phyloP scores from a whole-genome alignment of 2,113 vertebrate genomes.

The Phasianus colchicus region DNA sequence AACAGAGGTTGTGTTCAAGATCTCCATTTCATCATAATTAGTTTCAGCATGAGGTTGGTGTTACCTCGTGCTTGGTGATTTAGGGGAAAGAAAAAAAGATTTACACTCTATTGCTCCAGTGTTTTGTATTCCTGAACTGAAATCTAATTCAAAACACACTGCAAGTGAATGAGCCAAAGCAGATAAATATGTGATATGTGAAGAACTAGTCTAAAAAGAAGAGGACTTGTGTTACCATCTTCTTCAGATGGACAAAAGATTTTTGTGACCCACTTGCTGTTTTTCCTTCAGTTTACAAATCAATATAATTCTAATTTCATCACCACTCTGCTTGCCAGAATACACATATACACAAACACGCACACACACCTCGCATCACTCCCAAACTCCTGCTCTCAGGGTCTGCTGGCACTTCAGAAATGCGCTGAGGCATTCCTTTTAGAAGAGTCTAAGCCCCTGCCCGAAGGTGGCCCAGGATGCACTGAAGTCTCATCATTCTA shows the following conservation, averaged over 20 bases:
- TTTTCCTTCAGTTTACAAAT: background rate
- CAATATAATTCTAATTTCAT: background rate
- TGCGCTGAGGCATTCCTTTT: background rate
- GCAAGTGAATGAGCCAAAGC: background rate
- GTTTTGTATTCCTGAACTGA: background rate
- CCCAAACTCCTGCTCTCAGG: background rate
- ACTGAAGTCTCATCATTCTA: no score
- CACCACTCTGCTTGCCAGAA: background rate
- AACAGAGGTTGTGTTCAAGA: conserved; percentile 16
- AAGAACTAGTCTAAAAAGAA: background rate
- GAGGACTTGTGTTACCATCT: background rate
- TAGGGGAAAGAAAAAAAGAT: background rate
- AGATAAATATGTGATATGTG: background rate
- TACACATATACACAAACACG: background rate
- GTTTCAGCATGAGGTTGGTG: background rate
- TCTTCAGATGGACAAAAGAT: background rate
- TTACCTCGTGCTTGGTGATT: background rate
- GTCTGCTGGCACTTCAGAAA: background rate
- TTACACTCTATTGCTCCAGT: background rate
- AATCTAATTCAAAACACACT: background rate
- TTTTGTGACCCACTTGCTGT: background rate
- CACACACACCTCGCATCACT: background rate
- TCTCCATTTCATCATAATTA: background rate
- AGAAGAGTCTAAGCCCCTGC: background rate
- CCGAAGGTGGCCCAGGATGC: background rate